Conservation (phyloP, 2,888 invertebrate genomes). For the Resseliella maxima region DNA sequence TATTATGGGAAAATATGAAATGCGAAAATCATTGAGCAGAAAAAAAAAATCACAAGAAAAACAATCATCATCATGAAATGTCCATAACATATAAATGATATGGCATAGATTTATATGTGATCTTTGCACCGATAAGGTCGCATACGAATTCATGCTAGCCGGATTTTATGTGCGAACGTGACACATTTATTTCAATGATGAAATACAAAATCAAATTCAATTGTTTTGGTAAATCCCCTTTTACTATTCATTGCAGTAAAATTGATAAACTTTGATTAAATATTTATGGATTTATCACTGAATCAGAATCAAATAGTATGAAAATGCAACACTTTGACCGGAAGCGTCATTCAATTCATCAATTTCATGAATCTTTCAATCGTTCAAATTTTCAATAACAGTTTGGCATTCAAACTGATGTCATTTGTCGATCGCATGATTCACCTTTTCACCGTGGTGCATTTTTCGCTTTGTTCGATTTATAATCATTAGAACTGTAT, state of each 20-base stretch:
- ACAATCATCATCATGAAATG: neutral
- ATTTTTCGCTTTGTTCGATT: conserved; percentile 3
- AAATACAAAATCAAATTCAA: neutral
- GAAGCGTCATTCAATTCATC: conserved; percentile 30
- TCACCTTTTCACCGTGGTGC: neutral
- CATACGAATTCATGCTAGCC: neutral
- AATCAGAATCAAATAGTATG: conserved; percentile 5
- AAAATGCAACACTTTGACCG: conserved; percentile 45
- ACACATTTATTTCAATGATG: conserved; percentile 8
- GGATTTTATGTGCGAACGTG: conserved; percentile 11
- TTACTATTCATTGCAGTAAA: neutral
- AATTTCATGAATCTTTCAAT: neutral
- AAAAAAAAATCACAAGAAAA: conserved; percentile 4
- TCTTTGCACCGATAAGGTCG: neutral
- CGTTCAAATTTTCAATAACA: neutral
- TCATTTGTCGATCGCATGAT: neutral
- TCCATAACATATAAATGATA: neutral
- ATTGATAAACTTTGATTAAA: conserved; percentile 11
- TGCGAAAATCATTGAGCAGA: conserved; percentile 40
- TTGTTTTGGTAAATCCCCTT: neutral
- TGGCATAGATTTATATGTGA: conserved; percentile 7
- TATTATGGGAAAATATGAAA: conserved; percentile 32
- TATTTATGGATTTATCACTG: neutral
- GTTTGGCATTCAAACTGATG: conserved; percentile 21
- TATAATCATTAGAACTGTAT: neutral